Evolutionary conservation across 2,797 vertebrate genomes (phyloP).

Genomic region (Bovichtus diacanthus): DNA sequence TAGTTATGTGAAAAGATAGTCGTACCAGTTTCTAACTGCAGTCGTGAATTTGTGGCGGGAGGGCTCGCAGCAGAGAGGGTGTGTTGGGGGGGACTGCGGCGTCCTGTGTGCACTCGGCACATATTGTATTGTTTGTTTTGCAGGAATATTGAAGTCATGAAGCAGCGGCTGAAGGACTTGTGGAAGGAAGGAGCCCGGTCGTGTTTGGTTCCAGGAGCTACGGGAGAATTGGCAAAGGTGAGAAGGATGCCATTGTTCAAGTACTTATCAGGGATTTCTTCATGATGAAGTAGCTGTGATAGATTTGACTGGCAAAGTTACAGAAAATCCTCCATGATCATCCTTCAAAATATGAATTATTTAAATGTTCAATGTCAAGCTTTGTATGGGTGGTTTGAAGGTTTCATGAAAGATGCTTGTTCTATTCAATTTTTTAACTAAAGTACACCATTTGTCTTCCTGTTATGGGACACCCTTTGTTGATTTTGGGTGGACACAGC

Average conservation of each 20-base stretch:
- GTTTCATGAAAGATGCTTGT: background rate
- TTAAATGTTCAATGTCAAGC: background rate
- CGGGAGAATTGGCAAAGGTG: constrained; percentile 97
- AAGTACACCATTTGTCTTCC: background rate
- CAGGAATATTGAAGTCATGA: constrained; percentile 94
- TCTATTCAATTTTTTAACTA: background rate
- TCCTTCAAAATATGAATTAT: background rate
- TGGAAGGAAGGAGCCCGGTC: constrained; percentile 92
- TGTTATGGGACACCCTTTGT: constrained; percentile 15
- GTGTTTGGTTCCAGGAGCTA: constrained; percentile 93
- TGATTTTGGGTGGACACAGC: constrained; percentile 47
- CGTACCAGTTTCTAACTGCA: too few species aligned
- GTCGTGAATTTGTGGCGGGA: background rate
- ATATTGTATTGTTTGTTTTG: constrained; percentile 14
- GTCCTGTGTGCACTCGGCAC: background rate
- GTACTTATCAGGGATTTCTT: background rate
- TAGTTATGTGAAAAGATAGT: background rate
- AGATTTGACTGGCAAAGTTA: background rate
- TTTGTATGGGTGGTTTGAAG: background rate
- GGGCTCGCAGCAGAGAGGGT: background rate
- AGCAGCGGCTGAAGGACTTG: constrained; percentile 90
- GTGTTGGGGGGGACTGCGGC: background rate
- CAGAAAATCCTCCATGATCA: background rate
- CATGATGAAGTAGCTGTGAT: background rate
- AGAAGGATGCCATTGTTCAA: constrained; percentile 18